Evolutionary conservation across 2,797 vertebrate species (phyloP).

Genomic region (Tapirus indicus): DNA sequence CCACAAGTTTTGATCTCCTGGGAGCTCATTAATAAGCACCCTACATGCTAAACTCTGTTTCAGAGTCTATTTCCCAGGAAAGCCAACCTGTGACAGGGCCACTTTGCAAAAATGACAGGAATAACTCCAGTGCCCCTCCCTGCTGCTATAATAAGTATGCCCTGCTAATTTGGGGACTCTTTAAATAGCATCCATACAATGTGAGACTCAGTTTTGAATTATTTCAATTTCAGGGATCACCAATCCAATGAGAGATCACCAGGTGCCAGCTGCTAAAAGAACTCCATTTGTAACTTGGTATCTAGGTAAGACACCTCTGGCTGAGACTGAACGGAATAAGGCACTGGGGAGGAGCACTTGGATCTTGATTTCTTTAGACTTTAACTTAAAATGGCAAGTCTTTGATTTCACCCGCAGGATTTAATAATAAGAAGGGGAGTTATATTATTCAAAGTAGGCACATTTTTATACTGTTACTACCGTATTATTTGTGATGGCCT

Average conservation of each 20-base stretch:
- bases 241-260: not conserved
- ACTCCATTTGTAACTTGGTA: not conserved
- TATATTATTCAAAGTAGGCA: not conserved
- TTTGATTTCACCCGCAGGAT: not conserved
- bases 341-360: not conserved
- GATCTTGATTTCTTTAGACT: not conserved
- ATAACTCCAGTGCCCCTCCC: not conserved
- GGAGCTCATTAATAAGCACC: not conserved
- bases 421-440: not conserved
- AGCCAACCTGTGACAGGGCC: not conserved
- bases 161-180: not conserved
- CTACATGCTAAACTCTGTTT: not conserved
- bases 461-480: not conserved
- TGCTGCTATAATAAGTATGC: not conserved
- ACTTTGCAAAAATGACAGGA: not conserved
- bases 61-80: not conserved
- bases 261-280: not conserved
- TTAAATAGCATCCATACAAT: not conserved
- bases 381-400: not conserved
- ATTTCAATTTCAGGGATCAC: not conserved
- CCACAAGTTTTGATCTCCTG: not conserved
- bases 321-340: not conserved
- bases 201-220: not conserved
- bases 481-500: not conserved
- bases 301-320: not conserved